Evolutionary conservation across 1,140 invertebrate species (phyloP).

Genomic region (Ceratoteleas bidentatus): DNA sequence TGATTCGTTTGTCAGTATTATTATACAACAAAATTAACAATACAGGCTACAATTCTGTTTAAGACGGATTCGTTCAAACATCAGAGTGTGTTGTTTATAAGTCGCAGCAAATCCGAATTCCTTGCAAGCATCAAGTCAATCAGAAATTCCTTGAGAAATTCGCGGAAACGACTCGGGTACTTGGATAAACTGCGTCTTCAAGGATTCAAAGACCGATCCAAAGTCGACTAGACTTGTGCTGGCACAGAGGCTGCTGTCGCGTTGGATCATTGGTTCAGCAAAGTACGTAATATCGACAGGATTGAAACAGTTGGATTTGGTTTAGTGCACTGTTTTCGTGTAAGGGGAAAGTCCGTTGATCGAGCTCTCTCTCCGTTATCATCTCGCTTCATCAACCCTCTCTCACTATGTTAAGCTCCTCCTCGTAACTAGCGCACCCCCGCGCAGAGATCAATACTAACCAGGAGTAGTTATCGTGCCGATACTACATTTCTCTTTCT

Average conservation of each 20-base stretch:
- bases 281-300: conserved; percentile 60
- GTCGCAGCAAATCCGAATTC: conserved; percentile 30
- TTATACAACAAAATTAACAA: too few species aligned
- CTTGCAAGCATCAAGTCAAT: conserved; percentile 20
- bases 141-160: conserved; percentile 54
- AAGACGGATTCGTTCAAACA: too few species aligned
- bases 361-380: conserved; percentile 31
- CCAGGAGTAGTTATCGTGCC: conserved; percentile 49
- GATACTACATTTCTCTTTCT: conserved; percentile 63
- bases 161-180: conserved; percentile 42
- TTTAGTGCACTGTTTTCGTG: conserved; percentile 42
- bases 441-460: conserved; percentile 62
- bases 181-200: conserved; percentile 55
- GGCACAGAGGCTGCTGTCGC: conserved; percentile 11
- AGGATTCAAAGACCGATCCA: conserved; percentile 55
- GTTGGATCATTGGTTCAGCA: conserved; percentile 46
- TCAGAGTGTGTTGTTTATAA: too few species aligned
- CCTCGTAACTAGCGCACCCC: conserved; percentile 54
- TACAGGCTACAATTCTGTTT: too few species aligned
- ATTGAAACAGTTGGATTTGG: conserved; percentile 63
- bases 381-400: conserved; percentile 52
- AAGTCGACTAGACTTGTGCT: conserved; percentile 40
- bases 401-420: conserved; percentile 56
- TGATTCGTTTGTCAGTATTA: too few species aligned
- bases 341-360: conserved; percentile 41